Conservation (phyloP, 1,140 invertebrate species). For the Choristoneura fumiferana region DNA sequence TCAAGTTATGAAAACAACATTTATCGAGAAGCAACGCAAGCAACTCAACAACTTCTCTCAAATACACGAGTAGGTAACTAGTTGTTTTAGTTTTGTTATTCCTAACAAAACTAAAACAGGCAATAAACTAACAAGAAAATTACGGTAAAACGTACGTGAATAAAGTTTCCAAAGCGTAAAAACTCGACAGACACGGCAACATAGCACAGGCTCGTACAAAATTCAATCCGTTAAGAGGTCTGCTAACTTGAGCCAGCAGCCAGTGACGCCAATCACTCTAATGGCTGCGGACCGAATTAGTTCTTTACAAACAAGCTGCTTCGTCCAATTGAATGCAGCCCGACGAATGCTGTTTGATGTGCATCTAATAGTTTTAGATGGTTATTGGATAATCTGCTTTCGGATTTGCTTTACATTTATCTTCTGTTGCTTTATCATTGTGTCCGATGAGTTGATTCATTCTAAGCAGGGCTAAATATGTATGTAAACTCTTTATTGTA, state of each 20-base stretch:
- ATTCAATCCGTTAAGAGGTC: constrained; percentile 31
- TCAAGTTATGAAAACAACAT: no score
- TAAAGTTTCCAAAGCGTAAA: constrained; percentile 13
- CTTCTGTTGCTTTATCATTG: background rate
- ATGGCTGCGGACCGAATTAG: constrained; percentile 26
- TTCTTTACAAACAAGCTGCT: constrained; percentile 25
- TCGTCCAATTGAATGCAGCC: constrained; percentile 22
- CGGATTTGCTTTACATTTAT: background rate
- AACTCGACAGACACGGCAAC: background rate
- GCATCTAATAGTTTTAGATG: constrained; percentile 16
- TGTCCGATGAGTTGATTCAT: constrained; percentile 1
- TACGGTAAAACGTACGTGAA: background rate
- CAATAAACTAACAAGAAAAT: no score
- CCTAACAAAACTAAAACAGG: no score
- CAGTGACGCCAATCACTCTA: constrained; percentile 31
- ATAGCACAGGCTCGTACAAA: constrained; percentile 20
- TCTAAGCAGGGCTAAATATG: no score
- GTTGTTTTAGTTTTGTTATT: no score
- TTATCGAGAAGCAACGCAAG: no score
- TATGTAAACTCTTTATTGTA: no score
- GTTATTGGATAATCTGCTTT: constrained; percentile 16
- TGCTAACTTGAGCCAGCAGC: constrained; percentile 17
- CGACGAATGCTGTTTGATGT: constrained; percentile 1
- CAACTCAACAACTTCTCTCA: no score
- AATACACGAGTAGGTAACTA: no score